These are phyloP conservation scores for Mythimna ferrago DNA, from an alignment of 2,888 invertebrate species.

Conservation along the genomic window DNA sequence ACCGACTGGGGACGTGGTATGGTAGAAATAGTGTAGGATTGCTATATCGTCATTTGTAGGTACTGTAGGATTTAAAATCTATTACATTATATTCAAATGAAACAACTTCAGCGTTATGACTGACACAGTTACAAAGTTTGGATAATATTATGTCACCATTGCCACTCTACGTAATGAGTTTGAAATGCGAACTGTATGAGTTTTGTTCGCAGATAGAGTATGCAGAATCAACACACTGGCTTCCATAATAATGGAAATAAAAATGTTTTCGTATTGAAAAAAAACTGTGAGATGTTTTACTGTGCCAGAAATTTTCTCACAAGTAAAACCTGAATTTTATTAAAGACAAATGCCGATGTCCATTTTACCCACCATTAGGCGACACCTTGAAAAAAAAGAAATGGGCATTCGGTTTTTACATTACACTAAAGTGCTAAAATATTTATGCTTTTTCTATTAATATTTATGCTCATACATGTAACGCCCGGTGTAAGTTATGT, in stretches of 20 bases:
- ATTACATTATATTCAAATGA: not conserved
- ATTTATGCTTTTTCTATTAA: not conserved
- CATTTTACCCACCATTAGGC: not conserved
- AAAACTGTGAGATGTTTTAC: not conserved
- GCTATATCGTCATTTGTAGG: too few species aligned
- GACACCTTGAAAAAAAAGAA: not conserved
- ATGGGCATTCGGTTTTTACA: too few species aligned
- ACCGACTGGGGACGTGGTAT: too few species aligned
- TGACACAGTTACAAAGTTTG: not conserved
- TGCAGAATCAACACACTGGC: not conserved
- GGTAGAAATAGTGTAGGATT: too few species aligned
- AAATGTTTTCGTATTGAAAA: not conserved
- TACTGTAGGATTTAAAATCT: not conserved
- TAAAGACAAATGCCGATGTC: not conserved
- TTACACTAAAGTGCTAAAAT: not conserved
- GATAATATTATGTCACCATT: constrained; percentile 1
- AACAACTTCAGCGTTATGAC: not conserved
- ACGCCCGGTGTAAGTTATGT: too few species aligned
- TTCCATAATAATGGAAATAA: not conserved
- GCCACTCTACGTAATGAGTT: constrained; percentile 35
- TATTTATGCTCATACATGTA: too few species aligned
- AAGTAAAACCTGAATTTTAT: not conserved
- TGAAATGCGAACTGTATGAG: not conserved
- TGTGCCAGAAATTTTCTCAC: not conserved
- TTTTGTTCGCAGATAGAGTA: constrained; percentile 10